phyloP scores from a whole-genome alignment of 37 sponge, comb jelly and placozoan genomes.

The Chondrilla cf. caribensis region DNA sequence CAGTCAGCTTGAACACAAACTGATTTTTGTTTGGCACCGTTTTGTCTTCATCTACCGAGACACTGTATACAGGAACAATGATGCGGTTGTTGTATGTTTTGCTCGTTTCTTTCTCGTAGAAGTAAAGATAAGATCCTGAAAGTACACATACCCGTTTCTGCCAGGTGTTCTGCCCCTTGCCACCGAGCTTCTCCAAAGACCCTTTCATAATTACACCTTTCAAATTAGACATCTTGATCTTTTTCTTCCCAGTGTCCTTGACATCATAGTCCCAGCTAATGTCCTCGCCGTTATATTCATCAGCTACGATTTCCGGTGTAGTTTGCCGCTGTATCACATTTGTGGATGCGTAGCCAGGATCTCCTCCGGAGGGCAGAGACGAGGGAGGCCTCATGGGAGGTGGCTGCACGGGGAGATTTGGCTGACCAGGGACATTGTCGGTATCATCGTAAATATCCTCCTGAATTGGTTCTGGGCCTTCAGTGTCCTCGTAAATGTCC shows the following conservation, averaged over 20 bases:
- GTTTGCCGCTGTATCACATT: not conserved
- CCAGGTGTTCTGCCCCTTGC: conserved; percentile 70
- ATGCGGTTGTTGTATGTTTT: conserved; percentile 76
- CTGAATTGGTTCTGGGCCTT: not conserved
- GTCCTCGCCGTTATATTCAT: conserved; percentile 13
- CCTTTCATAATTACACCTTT: conserved; percentile 55
- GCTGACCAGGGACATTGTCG: not conserved
- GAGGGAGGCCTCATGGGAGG: not conserved
- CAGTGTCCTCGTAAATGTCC: conserved; percentile 32
- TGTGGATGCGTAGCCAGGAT: not conserved
- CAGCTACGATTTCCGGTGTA: not conserved
- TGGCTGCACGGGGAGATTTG: not conserved
- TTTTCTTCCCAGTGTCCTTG: conserved; percentile 16
- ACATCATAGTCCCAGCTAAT: conserved; percentile 25
- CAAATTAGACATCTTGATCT: conserved; percentile 38
- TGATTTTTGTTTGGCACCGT: conserved; percentile 66
- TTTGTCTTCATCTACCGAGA: conserved; percentile 27
- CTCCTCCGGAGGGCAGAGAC: not conserved
- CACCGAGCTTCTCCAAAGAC: conserved; percentile 86
- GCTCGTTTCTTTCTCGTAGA: conserved; percentile 74
- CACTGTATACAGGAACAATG: conserved; percentile 29
- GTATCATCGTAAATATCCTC: conserved; percentile 60
- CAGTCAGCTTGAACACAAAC: conserved; percentile 68
- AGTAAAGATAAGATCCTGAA: conserved; percentile 68
- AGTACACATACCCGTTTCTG: conserved; percentile 81